Percentiles rank a stretch among this genome's conserved stretches.
Conservation (phyloP, 2,888 invertebrate species). For the Ornithoptera alexandrae region DNA sequence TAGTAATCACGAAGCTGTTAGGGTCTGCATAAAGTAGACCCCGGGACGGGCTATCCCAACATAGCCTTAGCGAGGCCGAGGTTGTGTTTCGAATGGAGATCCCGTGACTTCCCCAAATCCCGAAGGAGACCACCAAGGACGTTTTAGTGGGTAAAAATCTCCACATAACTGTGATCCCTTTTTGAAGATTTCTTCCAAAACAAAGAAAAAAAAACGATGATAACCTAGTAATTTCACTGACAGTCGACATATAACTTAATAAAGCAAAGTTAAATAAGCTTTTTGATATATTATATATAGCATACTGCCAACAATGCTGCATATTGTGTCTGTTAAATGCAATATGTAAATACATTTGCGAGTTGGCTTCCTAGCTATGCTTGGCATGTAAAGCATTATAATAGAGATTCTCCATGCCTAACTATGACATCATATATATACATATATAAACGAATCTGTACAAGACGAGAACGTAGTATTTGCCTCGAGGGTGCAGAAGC, state of each 20-base stretch:
- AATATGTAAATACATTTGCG: conserved; percentile 64
- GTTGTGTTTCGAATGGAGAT: too few relatives aligned
- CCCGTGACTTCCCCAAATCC: too few relatives aligned
- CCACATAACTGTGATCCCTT: too few relatives aligned
- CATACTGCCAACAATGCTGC: conserved; percentile 12
- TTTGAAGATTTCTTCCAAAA: too few relatives aligned
- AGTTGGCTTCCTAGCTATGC: conserved; percentile 44
- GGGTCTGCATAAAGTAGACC: too few relatives aligned
- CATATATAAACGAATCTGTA: conserved; percentile 1
- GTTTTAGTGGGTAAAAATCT: too few relatives aligned
- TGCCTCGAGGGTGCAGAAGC: conserved; percentile 9
- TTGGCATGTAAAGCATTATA: conserved; percentile 48
- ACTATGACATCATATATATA: conserved; percentile 15
- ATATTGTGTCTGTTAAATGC: conserved; percentile 48
- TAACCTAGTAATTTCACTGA: too few relatives aligned
- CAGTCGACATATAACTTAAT: not conserved
- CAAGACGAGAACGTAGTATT: conserved; percentile 3
- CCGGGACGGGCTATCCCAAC: too few relatives aligned
- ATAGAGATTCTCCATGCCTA: conserved; percentile 32
- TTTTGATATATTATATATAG: conserved; percentile 1
- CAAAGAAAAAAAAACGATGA: too few relatives aligned
- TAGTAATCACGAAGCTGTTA: too few relatives aligned
- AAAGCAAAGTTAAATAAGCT: not conserved
- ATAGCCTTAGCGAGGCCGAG: too few relatives aligned
- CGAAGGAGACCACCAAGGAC: too few relatives aligned